These are phyloP conservation scores for Caradrina clavipalpis DNA, from an alignment of 2,888 invertebrate species.

Conservation along the genomic window DNA sequence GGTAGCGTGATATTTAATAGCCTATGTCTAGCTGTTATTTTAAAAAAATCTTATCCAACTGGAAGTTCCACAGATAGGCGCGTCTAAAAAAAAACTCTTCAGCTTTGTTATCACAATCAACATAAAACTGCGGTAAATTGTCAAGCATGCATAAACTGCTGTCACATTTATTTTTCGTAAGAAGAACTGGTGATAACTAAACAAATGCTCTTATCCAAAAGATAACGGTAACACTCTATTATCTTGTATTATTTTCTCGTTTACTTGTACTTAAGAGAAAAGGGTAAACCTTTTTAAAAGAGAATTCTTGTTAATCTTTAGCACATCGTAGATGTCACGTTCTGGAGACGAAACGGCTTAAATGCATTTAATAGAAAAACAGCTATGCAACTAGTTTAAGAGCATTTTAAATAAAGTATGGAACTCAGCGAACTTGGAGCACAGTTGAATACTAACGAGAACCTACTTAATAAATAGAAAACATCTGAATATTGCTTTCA, in stretches of 20 bases:
- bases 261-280: conserved; percentile 5
- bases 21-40: no score
- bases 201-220: no score
- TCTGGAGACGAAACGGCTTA: conserved; percentile 33
- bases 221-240: not conserved
- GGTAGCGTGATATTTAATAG: no score
- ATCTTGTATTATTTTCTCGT: not conserved
- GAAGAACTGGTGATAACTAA: no score
- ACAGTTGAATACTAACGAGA: not conserved
- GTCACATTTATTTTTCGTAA: no score
- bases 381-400: conserved; percentile 42
- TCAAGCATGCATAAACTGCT: no score
- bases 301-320: conserved; percentile 42
- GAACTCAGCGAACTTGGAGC: not conserved
- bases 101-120: no score
- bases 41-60: no score
- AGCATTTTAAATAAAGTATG: conserved; percentile 30
- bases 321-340: conserved; percentile 43
- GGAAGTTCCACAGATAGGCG: no score
- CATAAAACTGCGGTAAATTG: no score
- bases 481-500: not conserved
- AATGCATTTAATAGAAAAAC: conserved; percentile 47
- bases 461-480: not conserved
- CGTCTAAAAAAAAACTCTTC: no score
- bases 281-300: conserved; percentile 27